A percentile compares a stretch with the other conserved stretches of the same genome.
These are phyloP conservation scores for Pelvicachromis taeniatus DNA, from an alignment of 2,113 vertebrate species.

Conservation along the genomic window DNA sequence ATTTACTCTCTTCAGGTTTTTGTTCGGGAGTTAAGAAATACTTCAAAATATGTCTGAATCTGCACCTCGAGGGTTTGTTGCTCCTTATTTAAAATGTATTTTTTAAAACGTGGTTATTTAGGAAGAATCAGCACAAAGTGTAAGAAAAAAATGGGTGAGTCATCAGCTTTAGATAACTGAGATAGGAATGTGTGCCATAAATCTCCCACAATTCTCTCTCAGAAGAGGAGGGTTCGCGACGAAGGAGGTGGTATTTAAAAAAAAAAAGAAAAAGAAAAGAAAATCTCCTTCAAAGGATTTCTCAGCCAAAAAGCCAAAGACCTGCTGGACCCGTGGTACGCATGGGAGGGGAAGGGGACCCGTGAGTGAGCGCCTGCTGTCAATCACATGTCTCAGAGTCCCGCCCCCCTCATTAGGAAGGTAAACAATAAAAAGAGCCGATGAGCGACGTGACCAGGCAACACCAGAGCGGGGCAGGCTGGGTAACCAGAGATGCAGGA, in stretches of 20 bases:
- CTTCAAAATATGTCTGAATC: conserved; percentile 14
- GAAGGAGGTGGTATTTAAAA: conserved; percentile 7
- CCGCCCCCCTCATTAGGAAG: conserved; percentile 99
- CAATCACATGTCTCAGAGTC: conserved; percentile 82
- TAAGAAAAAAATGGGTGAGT: conserved; percentile 7
- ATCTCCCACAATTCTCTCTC: conserved; percentile 51
- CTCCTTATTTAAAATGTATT: not conserved
- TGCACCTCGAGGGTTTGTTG: not conserved
- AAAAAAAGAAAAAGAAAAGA: not conserved
- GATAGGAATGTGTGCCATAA: conserved; percentile 27
- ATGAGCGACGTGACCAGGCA: conserved; percentile 89
- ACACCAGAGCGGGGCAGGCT: conserved; percentile 78
- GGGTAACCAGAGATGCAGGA: conserved; percentile 80
- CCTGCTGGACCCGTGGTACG: conserved; percentile 60
- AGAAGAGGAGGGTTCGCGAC: conserved; percentile 16
- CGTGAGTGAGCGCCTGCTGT: conserved; percentile 79
- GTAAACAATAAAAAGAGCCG: conserved; percentile 95
- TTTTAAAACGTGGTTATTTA: not conserved
- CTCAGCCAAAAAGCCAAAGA: conserved; percentile 79
- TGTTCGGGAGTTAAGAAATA: conserved; percentile 11
- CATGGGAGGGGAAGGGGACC: not conserved
- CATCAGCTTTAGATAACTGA: conserved; percentile 13
- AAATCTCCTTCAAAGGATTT: conserved; percentile 54
- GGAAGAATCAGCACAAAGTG: not conserved
- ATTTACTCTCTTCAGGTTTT: conserved; percentile 32